phyloP scores from a whole-genome alignment of 1,140 invertebrate species.

The Aricia agestis region DNA sequence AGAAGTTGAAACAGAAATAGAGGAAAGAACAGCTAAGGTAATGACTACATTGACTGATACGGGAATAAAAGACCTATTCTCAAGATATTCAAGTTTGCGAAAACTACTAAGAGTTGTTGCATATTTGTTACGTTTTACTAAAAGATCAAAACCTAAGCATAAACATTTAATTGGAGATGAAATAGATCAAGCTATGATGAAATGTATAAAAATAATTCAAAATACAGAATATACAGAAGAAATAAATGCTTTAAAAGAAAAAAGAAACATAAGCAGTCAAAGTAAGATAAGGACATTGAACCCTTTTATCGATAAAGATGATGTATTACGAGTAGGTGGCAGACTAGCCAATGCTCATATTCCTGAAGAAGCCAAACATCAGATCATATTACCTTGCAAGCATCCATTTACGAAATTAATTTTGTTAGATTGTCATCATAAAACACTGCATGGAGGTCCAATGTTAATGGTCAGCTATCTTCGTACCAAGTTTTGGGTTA shows the following conservation, averaged over 20 bases:
- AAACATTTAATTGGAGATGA: not conserved
- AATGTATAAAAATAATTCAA: constrained; percentile 6
- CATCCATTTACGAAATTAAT: not conserved
- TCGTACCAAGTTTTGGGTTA: constrained; percentile 44
- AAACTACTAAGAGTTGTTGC: constrained; percentile 9
- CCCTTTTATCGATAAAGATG: not conserved
- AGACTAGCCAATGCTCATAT: not conserved
- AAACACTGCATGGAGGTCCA: constrained; percentile 43
- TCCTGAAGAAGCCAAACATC: not conserved
- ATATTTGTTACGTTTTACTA: not conserved
- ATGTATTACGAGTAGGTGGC: constrained; percentile 1
- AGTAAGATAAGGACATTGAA: not conserved
- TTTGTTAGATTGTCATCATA: constrained; percentile 33
- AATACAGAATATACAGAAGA: constrained; percentile 4
- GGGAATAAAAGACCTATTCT: not conserved
- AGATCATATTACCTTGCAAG: not conserved
- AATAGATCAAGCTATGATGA: not conserved
- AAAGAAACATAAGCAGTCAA: not conserved
- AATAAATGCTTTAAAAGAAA: not conserved
- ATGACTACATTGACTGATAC: no score
- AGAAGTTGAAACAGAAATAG: no score
- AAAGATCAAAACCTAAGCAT: not conserved
- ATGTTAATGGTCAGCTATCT: constrained; percentile 40
- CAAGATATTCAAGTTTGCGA: not conserved
- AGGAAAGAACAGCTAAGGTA: no score